Conservation (phyloP, 2,888 invertebrate species). For the Heliconius ethilla region DNA sequence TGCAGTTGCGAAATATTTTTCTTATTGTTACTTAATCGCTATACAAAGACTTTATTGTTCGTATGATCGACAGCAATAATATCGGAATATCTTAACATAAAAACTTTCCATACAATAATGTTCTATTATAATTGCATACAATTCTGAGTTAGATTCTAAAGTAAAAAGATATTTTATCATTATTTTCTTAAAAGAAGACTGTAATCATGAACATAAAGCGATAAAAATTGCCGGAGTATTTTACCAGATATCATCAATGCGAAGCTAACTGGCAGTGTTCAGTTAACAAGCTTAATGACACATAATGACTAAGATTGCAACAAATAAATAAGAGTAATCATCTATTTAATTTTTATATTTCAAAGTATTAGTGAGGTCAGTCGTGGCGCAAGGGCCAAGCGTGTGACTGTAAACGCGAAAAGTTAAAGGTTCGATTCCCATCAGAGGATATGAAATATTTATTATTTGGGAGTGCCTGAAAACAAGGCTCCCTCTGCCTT, state of each 20-base stretch:
- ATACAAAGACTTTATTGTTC: constrained; percentile 49
- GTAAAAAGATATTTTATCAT: no score
- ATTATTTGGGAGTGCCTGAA: no score
- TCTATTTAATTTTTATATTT: background rate
- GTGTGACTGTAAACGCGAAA: no score
- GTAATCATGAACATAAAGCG: background rate
- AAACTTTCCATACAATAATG: background rate
- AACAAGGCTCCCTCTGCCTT: no score
- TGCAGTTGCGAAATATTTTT: no score
- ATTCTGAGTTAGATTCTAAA: background rate
- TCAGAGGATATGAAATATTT: no score
- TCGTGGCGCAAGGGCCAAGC: no score
- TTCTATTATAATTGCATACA: background rate
- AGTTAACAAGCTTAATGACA: constrained; percentile 29
- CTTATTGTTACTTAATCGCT: constrained; percentile 70
- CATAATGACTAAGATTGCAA: constrained; percentile 12
- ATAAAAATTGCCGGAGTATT: background rate
- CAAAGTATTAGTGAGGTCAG: background rate
- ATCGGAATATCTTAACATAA: background rate
- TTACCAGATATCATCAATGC: background rate
- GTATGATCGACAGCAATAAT: background rate
- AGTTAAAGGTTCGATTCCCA: no score
- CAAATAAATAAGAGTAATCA: constrained; percentile 9
- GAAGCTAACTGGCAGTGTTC: constrained; percentile 17
- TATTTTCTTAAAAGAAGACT: background rate